These are phyloP conservation scores for Pollicipes pollicipes DNA, from an alignment of 1,140 invertebrate species.

Conservation along the genomic window DNA sequence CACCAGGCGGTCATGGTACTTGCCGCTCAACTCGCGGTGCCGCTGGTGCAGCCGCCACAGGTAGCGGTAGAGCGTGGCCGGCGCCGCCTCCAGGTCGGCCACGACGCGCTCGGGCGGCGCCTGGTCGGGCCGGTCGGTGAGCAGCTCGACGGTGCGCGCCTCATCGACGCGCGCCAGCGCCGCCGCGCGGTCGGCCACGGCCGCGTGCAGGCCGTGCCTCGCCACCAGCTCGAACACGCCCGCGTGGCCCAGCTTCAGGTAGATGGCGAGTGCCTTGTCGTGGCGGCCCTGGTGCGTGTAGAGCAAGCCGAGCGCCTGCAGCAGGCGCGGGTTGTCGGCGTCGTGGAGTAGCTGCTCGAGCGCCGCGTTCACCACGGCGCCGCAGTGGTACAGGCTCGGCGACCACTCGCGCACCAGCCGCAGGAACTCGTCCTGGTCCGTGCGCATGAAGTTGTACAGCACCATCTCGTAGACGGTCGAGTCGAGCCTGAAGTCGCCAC, in stretches of 20 bases:
- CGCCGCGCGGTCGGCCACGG: slow-evolving; percentile 33
- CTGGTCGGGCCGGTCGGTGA: background rate
- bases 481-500: slow-evolving; percentile 45
- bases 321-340: slow-evolving; percentile 47
- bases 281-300: slow-evolving; percentile 80
- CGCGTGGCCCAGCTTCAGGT: slow-evolving; percentile 47
- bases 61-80: slow-evolving; percentile 7
- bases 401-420: slow-evolving; percentile 78
- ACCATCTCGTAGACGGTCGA: slow-evolving; percentile 89
- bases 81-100: background rate
- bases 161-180: slow-evolving; percentile 2
- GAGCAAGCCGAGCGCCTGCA: slow-evolving; percentile 75
- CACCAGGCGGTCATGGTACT: slow-evolving; percentile 69
- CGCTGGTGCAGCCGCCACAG: slow-evolving; percentile 19
- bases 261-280: slow-evolving; percentile 82
- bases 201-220: slow-evolving; percentile 29
- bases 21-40: slow-evolving; percentile 28
- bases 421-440: slow-evolving; percentile 68
- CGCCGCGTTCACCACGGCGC: slow-evolving; percentile 65
- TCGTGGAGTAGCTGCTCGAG: slow-evolving; percentile 50
- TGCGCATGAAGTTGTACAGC: slow-evolving; percentile 77
- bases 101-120: background rate
- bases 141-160: background rate
- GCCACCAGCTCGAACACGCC: slow-evolving; percentile 34
- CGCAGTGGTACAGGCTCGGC: slow-evolving; percentile 64